Evolutionary conservation across 2,888 invertebrate species (phyloP), one percentile per base, ranked within the genome.

Genomic region (Coenonympha glycerion): DNA sequence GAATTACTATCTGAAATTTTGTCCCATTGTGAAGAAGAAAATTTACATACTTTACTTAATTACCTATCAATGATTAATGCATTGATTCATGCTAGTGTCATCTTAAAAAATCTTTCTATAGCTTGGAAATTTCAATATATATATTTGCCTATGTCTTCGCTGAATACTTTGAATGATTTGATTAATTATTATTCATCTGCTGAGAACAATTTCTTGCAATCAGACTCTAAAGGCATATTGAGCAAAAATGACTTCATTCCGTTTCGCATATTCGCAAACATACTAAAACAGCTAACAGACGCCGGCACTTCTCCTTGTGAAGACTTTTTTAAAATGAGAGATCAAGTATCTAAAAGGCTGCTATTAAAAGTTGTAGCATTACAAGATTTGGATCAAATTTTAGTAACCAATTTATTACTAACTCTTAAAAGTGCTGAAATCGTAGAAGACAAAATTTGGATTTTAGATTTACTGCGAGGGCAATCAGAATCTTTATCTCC

Each of bases 81-180:
- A 34, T 65, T 87, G 39, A 66, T 80, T 44, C 79, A 82, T 60
- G 64, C 73, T 21, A 76, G 73, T 56, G 65, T 79, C 31, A 68
- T 76, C 47, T 67, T 84, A 16, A 84, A 80, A 58, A 83, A 86
- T 59, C 64, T 86, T 42, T 73, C 84, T 26, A 65, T 79, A 9
- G 75, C 72, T 39, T 87, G 86, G 86, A 87, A 85, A 59, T 87
- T 83, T 55, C 79, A 84, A 55, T 87, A 87, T 47, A 71, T 87
- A 60, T 84, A 73, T 67, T 66, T 87, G 53, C 79, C 84, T 1
- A 78, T 86, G 68, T 76, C 81, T 1, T 79, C 83, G 42, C 68
- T 71, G 44, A 71, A 69, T 33, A 73, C 76, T 34, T 65, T 79
- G 45, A 80, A 84, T 60, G 76, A 79, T 58, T 70, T 83, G 52